Evolutionary conservation across 64 coral and sea anemone genomes (phyloP), one percentile per base, ranked within the genome.

Genomic region (Montipora efflorescens): DNA sequence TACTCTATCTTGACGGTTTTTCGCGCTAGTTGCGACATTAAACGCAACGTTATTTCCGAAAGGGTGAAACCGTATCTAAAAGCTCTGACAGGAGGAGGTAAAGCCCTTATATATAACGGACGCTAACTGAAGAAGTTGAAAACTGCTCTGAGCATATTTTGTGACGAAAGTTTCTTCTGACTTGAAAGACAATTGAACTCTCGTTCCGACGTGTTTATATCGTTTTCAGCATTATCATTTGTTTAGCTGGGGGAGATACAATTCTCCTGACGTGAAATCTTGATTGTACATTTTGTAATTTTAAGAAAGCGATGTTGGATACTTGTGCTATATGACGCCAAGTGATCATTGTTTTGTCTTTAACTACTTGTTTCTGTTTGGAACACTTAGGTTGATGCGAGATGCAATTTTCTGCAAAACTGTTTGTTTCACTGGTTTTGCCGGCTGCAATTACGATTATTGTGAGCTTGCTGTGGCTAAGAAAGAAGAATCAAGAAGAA

Each of bases 381-480:
- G 13, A 2, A 15, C 68, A 5, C 15, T 67, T 67, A 84, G 81
- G 82, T 71, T 86, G 45, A 75, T 4, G 49, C 87, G 77, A 93
- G 59, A 93, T 93, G 92, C 92, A 79, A 5, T 84, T 76, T 50
- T 88, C 76, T 47, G 80, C 83, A 2, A 93, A 93, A 88, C 47
- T 88, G 46, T 88, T 93, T 9, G 74, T 88, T 16, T 88, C 84
- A 7, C 28, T 97, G 78, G 82, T 89, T 1, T 52, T 97, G 1
- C 82, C 93, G 67, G 93, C 96, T 85, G 95, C 95, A 45, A 67
- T 94, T 19, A 87, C 96, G 50, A 94, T 97, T 19, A 59, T 97
- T 10, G 66, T 97, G 15, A 90, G 84, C 14, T 87, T 97, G 85
- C 47, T 97, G 79, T 97, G 96, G 96, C 43, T 87, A 10, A 91